A percentile compares a stretch with the other conserved stretches of the same genome.
Evolutionary conservation across 2,797 vertebrate genomes (phyloP).

Genomic region (Austrolebias charrua): DNA sequence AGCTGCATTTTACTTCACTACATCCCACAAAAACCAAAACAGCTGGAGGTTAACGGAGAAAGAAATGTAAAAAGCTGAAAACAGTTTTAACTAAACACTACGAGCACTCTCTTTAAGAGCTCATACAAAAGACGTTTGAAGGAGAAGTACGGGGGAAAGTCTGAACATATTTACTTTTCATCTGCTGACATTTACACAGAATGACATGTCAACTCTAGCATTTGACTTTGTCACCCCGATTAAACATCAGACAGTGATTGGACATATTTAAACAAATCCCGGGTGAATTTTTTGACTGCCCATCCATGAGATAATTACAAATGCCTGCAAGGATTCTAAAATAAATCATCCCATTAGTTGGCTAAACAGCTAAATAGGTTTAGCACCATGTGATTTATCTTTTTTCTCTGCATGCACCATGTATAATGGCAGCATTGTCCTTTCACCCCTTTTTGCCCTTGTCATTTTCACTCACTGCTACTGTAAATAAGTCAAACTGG

Average conservation of each 20-base stretch:
- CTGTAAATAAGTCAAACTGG: too few species aligned
- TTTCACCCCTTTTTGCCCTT: too few species aligned
- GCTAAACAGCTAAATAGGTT: conserved; percentile 17
- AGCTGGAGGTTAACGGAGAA: conserved; percentile 30
- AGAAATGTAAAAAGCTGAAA: conserved; percentile 13
- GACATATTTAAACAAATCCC: conserved; percentile 19
- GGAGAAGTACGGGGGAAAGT: conserved; percentile 7
- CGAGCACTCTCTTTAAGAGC: conserved; percentile 28
- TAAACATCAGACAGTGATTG: conserved; percentile 38
- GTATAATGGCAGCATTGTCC: too few species aligned
- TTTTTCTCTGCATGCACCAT: background rate
- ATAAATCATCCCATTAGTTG: conserved; percentile 31
- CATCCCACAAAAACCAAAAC: conserved; percentile 60
- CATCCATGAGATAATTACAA: conserved; percentile 23
- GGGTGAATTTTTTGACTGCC: conserved; percentile 18
- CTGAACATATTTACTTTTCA: conserved; percentile 13
- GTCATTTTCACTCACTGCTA: too few species aligned
- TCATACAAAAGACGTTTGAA: conserved; percentile 20
- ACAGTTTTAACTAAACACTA: conserved; percentile 51
- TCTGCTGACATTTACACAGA: conserved; percentile 31
- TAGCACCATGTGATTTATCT: conserved; percentile 1
- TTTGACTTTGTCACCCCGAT: conserved; percentile 47
- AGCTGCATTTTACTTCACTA: conserved; percentile 73
- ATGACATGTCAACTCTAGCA: conserved; percentile 39
- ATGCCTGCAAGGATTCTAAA: conserved; percentile 23